Percentiles rank a stretch among this genome's conserved stretches.
phyloP scores from a whole-genome alignment of 2,113 vertebrate genomes.

The Trachemys scripta region DNA sequence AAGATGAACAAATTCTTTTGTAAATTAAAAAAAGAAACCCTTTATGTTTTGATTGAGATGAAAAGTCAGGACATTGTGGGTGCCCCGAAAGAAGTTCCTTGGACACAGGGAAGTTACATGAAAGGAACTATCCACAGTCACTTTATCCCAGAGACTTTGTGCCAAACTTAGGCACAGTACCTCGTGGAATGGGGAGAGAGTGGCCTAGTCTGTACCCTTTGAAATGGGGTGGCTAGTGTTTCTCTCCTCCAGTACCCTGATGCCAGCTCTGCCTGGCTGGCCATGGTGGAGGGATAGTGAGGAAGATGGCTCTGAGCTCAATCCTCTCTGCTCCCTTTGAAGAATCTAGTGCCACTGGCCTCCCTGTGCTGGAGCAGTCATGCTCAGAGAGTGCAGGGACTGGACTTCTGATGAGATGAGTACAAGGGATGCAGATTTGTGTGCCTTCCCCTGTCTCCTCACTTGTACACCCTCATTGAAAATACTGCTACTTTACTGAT shows the following conservation, averaged over 20 bases:
- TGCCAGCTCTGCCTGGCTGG: not conserved
- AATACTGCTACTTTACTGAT: not conserved
- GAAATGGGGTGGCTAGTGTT: not conserved
- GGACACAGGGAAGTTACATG: not conserved
- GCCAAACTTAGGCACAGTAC: accelerated
- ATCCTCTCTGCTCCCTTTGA: not conserved
- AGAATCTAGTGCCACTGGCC: accelerated
- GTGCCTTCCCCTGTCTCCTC: not conserved
- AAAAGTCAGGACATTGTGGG: not conserved
- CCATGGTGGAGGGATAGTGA: too few species aligned
- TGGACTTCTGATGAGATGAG: not conserved
- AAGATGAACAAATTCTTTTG: not conserved
- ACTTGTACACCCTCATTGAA: too few species aligned
- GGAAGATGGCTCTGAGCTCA: not conserved
- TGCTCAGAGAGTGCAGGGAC: not conserved
- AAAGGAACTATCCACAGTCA: not conserved
- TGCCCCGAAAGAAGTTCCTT: not conserved
- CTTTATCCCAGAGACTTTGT: not conserved
- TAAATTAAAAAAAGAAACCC: not conserved
- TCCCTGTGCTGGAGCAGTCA: not conserved
- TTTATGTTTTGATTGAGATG: not conserved
- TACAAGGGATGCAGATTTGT: not conserved
- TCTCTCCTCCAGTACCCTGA: accelerated
- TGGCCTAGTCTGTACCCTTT: accelerated
- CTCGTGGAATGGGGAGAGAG: not conserved